Conservation (phyloP, 1,140 invertebrate genomes). For the Trichonephila inaurata region DNA sequence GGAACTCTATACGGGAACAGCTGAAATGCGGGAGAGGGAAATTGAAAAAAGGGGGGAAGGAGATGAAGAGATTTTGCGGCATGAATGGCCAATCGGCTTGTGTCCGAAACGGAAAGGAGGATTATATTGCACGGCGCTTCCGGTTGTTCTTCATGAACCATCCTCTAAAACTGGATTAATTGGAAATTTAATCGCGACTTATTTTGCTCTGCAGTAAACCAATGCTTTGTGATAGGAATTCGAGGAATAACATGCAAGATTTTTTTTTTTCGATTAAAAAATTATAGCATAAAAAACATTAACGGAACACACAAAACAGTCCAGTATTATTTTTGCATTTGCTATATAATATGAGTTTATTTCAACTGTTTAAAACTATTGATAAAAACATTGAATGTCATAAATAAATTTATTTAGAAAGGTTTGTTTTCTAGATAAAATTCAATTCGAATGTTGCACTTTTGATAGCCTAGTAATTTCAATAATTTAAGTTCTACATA, state of each 20-base stretch:
- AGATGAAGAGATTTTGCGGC: conserved; percentile 62
- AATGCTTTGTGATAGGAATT: conserved; percentile 10
- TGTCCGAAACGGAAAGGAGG: conserved; percentile 68
- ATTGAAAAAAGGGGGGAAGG: not conserved
- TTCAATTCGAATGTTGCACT: too few species aligned
- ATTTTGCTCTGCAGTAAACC: not conserved
- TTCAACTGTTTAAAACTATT: too few species aligned
- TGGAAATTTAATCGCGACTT: conserved; percentile 32
- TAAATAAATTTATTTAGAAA: too few species aligned
- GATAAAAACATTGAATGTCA: too few species aligned
- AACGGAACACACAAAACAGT: too few species aligned
- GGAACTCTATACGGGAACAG: conserved; percentile 70
- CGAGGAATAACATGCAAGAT: not conserved
- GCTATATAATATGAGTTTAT: too few species aligned
- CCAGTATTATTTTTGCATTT: too few species aligned
- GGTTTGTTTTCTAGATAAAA: too few species aligned
- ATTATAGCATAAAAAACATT: too few species aligned
- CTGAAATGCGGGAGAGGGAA: conserved; percentile 50
- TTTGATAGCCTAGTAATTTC: too few species aligned
- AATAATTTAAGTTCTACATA: too few species aligned
- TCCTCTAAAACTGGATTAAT: conserved; percentile 15
- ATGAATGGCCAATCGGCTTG: conserved; percentile 66
- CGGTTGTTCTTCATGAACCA: conserved; percentile 41
- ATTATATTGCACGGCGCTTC: conserved; percentile 66
- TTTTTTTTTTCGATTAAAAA: not conserved